Evolutionary conservation across 2,113 vertebrate species (phyloP), one percentile per base, ranked within the genome.

Genomic region (Microcebus griseorufus): DNA sequence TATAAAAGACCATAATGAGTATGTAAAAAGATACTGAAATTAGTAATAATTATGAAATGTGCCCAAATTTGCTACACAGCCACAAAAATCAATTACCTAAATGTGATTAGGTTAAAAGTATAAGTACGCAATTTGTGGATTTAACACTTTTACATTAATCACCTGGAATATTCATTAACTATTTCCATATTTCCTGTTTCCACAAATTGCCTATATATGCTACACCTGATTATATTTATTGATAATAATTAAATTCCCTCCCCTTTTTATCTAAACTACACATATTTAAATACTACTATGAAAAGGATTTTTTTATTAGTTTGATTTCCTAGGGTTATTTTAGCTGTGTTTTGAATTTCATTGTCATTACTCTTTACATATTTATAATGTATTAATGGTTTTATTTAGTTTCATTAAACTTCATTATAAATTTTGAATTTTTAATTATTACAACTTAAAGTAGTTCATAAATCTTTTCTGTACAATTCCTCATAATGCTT

Each of bases 241-340:
- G 32, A 88, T 42, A 89, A 45, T 72, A 55, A 91, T 70, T 93
- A 85, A 60, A 70, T 87, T 81, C 5, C 53, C 20, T 64, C 5
- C 69, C 5, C 23, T 82, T 94, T 93, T 83, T 17, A 72, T 48
- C 55, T 94, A 80, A 45, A 73, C 53, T 83, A 29, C 1, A 53
- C 11, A 58, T 75, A 79, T 82, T 85, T 87, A 69, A 62, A 62
- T 53, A 60, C n/a, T 83, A 53, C 27, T 53, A 34, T 37, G 51
- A 91, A 93, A 60, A n/a, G n/a, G n/a, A 73, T 81, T 76, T 88
- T 29, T 93, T 87, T 65, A 93, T 70, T 72, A 97, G 11, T 16
- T 32, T 81, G 13, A 22, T 42, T 94, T 92, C 10, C 62, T 90
- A 48, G 17, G 25, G n/a, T 79, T 65, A 87, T 70, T 93, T 58